Conservation (phyloP, 2,113 vertebrate species). For the Nicator chloris region DNA sequence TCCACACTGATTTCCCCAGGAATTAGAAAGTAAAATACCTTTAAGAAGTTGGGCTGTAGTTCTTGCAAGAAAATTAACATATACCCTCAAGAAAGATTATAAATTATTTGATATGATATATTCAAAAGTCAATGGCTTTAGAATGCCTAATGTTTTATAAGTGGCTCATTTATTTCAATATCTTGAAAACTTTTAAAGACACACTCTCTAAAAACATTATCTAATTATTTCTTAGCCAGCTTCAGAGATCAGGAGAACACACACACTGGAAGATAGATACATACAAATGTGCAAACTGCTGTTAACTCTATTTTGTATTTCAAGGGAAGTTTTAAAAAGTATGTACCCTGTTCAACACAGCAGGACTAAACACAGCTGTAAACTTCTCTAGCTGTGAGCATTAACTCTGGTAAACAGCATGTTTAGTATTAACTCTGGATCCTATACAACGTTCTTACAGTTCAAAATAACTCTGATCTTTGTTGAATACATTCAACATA, state of each 20-base stretch:
- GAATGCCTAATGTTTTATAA: not conserved
- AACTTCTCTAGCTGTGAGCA: not conserved
- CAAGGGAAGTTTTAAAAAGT: not conserved
- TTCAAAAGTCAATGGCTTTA: not conserved
- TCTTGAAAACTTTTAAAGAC: not conserved
- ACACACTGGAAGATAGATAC: not conserved
- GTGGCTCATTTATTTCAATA: not conserved
- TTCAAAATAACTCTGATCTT: not conserved
- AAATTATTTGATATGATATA: constrained; percentile 23
- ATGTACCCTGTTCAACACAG: not conserved
- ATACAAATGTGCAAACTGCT: not conserved
- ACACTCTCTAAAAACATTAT: not conserved
- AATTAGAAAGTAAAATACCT: constrained; percentile 38
- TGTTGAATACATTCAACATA: not conserved
- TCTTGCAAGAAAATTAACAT: constrained; percentile 42
- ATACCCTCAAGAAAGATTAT: constrained; percentile 41
- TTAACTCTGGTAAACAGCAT: not conserved
- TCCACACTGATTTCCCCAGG: constrained; percentile 28
- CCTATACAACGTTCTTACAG: not conserved
- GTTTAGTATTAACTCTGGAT: not conserved
- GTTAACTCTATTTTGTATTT: not conserved
- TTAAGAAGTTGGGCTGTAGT: constrained; percentile 5
- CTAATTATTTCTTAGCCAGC: not conserved
- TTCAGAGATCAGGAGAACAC: not conserved
- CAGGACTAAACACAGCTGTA: not conserved